Percentiles rank a stretch among this genome's conserved stretches.
Evolutionary conservation across 1,140 invertebrate species (phyloP).

Genomic region (Notospermus geniculatus): DNA sequence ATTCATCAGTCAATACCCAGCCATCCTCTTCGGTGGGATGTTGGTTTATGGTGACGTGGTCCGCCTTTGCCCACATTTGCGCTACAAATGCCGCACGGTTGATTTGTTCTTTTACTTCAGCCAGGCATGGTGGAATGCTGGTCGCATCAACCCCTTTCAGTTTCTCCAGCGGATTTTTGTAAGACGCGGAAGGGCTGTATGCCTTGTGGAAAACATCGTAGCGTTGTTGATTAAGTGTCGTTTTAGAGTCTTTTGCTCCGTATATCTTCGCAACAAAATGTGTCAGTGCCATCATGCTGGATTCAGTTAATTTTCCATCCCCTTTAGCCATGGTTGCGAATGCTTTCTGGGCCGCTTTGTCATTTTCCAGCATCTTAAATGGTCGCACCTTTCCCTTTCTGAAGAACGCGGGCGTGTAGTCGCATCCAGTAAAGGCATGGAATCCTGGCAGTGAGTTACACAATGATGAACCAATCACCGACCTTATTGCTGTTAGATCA

Average conservation of each 20-base stretch:
- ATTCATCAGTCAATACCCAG: not conserved
- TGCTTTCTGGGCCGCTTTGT: not conserved
- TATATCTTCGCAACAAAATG: not conserved
- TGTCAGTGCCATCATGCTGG: not conserved
- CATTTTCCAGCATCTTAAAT: conserved; percentile 3
- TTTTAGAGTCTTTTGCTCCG: not conserved
- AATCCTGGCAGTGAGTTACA: not conserved
- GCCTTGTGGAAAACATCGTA: not conserved
- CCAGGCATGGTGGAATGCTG: not conserved
- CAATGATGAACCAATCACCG: not conserved
- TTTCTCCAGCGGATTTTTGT: not conserved
- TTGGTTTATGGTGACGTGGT: not conserved
- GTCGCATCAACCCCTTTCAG: conserved; percentile 3
- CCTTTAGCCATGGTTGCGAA: not conserved
- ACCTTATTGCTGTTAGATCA: conserved; percentile 9
- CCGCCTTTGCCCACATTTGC: not conserved
- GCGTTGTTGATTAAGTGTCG: not conserved
- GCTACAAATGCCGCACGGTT: not conserved
- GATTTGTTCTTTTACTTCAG: not conserved
- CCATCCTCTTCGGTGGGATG: not conserved
- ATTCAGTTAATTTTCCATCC: not conserved
- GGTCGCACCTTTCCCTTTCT: conserved; percentile 13
- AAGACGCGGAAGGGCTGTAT: not conserved
- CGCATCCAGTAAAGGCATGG: conserved; percentile 13
- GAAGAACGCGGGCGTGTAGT: conserved; percentile 12